Evolutionary conservation across 2,113 vertebrate genomes (phyloP).

Genomic region (Phylloscopus trochiloides): DNA sequence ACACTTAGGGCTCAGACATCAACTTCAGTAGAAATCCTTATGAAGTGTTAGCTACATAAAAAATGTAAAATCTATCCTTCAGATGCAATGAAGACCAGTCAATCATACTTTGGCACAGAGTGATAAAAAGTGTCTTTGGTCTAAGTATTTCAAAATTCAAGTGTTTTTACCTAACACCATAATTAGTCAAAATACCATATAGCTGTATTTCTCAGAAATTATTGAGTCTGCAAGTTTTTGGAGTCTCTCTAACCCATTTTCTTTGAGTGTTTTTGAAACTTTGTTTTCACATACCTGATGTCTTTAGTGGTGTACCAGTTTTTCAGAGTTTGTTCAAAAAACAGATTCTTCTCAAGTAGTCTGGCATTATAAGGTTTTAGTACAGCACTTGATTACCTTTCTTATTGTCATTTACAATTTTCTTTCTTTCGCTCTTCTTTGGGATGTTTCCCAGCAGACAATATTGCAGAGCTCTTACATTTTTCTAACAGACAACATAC

Average conservation of each 20-base stretch:
- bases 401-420: not conserved
- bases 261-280: not conserved
- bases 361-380: not conserved
- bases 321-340: not conserved
- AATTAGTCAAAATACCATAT: not conserved
- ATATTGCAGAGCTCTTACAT: not conserved
- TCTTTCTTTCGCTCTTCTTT: not conserved
- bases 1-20: not conserved
- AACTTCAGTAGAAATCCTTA: not conserved
- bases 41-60: not conserved
- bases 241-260: not conserved
- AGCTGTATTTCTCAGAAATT: not conserved
- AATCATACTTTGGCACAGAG: not conserved
- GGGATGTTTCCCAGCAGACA: not conserved
- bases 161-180: not conserved
- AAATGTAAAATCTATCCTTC: not conserved
- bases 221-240: not conserved
- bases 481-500: not conserved
- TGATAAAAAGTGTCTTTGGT: not conserved
- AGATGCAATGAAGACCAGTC: not conserved
- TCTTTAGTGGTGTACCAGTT: not conserved
- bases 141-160: not conserved
- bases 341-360: not conserved
- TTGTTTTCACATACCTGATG: not conserved
- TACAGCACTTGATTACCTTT: not conserved